Base-by-base conservation (phyloP, 1,140 invertebrate species). In the Nasonia vitripennis region DNA sequence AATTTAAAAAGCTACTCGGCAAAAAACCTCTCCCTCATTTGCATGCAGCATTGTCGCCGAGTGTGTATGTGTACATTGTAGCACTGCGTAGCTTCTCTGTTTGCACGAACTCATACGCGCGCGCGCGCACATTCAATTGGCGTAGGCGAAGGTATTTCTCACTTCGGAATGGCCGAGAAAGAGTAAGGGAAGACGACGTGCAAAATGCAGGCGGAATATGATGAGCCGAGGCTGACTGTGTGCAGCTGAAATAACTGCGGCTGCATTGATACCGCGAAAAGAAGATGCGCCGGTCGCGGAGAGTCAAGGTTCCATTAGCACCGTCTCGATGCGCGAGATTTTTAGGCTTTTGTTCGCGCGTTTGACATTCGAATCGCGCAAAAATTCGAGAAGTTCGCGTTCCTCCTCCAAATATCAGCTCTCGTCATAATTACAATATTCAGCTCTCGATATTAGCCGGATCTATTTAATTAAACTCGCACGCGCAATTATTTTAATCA, bases 241-340 rank as follows among this genome's bases (percentile, higher is more conserved):
- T 27, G 9, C 11, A 27, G 23, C n/a, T 70, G 68, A 27, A 70
- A 37, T 37, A 71, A 68, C 6, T 68, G 67, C 67, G 67, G 67
- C n/a, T 27, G 67, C 67, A 23, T 68, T 68, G 62, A n/a, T 67
- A 67, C n/a, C 9, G 1, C 37, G 71, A 73, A 73, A 37, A 73
- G 71, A 27, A 73, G 71, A 27, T 73, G 37, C 12, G 12, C 48
- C 48, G n/a, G 31, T 48, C 23, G 34, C 34, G 51, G 48, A 51
- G 48, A 77, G 37, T 77, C 77, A 78, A 78, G 51, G 77, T 78
- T 78, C 51, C 77, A 78, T 78, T 78, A 78, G 77, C 77, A 78
- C 77, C 23, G 17, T 17, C 6, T 34, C 77, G 48, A 78, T 37
- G 48, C 37, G 77, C 48, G 51, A 67, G 4, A 78, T 62, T 51